These are phyloP conservation scores for Microhierax caerulescens DNA, from an alignment of 2,797 vertebrate species.

Conservation along the genomic window DNA sequence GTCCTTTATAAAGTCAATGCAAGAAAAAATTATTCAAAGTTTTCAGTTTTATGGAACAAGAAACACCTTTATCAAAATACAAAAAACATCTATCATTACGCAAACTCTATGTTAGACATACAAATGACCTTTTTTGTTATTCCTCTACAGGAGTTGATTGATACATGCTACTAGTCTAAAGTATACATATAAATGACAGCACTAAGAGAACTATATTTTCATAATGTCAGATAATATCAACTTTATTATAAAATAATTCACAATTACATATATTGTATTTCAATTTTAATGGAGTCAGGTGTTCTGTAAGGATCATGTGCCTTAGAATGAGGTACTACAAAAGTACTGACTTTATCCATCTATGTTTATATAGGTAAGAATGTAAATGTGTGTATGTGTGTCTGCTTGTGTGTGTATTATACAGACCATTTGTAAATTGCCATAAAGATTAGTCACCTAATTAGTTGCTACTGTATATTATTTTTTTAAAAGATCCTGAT, in stretches of 20 bases:
- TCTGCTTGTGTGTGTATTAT: background rate
- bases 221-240: slow-evolving; percentile 56
- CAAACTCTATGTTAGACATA: slow-evolving; percentile 71
- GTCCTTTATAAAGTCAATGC: slow-evolving; percentile 36
- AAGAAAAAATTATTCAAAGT: slow-evolving; percentile 60
- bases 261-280: slow-evolving; percentile 65
- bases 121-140: slow-evolving; percentile 64
- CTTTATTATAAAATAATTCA: slow-evolving; percentile 65
- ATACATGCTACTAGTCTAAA: slow-evolving; percentile 61
- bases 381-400: background rate
- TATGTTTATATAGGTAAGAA: background rate
- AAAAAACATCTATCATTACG: slow-evolving; percentile 65
- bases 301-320: slow-evolving; percentile 42
- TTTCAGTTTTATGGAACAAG: slow-evolving; percentile 67
- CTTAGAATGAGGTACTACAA: slow-evolving; percentile 34
- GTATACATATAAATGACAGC: slow-evolving; percentile 52
- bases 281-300: slow-evolving; percentile 58
- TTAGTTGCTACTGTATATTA: slow-evolving; percentile 32
- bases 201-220: slow-evolving; percentile 56
- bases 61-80: slow-evolving; percentile 66
- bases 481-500: slow-evolving; percentile 19
- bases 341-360: background rate
- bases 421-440: background rate
- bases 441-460: slow-evolving; percentile 10
- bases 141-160: slow-evolving; percentile 66